A percentile compares a stretch with the other conserved stretches of the same genome.
phyloP scores from a whole-genome alignment of 1,140 invertebrate species.

The Rhyzopertha dominica region DNA sequence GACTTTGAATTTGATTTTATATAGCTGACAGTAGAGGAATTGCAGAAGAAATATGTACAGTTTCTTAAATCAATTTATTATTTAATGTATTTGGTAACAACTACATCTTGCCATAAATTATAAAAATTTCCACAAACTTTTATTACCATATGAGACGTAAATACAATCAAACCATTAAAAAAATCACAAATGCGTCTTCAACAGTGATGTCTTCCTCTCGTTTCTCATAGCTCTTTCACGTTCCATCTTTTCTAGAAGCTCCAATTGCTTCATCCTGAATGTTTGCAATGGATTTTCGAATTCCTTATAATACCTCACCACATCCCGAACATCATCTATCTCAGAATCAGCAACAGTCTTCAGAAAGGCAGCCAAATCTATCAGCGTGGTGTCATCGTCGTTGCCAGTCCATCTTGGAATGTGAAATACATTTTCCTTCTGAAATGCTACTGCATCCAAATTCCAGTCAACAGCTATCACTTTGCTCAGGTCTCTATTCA shows the following conservation, averaged over 20 bases:
- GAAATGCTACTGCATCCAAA: slow-evolving; percentile 73
- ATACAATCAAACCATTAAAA: too few species aligned
- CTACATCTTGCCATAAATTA: too few species aligned
- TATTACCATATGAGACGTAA: too few species aligned
- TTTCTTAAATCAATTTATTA: too few species aligned
- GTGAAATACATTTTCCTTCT: slow-evolving; percentile 81
- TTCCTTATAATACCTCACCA: slow-evolving; percentile 85
- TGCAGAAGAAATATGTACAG: too few species aligned
- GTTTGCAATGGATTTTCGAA: slow-evolving; percentile 89
- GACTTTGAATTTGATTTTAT: too few species aligned
- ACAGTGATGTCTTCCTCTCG: too few species aligned
- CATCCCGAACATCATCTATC: slow-evolving; percentile 87
- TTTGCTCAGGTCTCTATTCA: slow-evolving; percentile 91
- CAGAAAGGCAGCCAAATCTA: slow-evolving; percentile 87
- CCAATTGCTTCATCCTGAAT: slow-evolving; percentile 81
- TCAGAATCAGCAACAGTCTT: slow-evolving; percentile 81
- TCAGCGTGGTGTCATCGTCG: slow-evolving; percentile 80
- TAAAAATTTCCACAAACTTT: too few species aligned
- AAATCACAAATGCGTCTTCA: too few species aligned
- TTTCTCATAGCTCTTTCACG: slow-evolving; percentile 47
- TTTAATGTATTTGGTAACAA: too few species aligned
- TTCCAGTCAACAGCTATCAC: slow-evolving; percentile 97
- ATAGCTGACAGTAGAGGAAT: too few species aligned
- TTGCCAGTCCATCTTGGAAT: slow-evolving; percentile 91
- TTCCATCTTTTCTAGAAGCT: slow-evolving; percentile 59